Base-by-base conservation (phyloP, 1,140 invertebrate species). In the Zaprionus kolodkinae region DNA sequence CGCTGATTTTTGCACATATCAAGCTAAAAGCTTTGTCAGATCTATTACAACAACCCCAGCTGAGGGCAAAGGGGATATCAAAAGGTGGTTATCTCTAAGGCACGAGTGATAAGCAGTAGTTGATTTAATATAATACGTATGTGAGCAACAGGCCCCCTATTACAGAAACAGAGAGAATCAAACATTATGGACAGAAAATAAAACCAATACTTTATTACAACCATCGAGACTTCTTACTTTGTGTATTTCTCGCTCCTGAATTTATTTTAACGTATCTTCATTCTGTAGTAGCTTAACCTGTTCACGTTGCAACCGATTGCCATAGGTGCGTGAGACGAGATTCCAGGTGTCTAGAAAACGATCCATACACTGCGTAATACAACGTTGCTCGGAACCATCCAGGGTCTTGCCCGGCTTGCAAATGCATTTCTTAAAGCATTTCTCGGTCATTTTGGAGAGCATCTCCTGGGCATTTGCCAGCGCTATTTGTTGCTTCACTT, bases 311-410 rank as follows among this genome's bases (percentile, higher is more conserved):
- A 98, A 94, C 83, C 97, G 94, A 93, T 94, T 95, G 85, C 95
- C 96, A 91, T 98, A 99, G 7, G 97, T 95, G 92, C 95, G 94
- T n/a, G 96, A 97, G 30, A 99, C 97, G 50, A 98, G 93, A 93
- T 98, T 97, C 95, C 97, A 98, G 12, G 97, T 95, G 92, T 99
- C 98, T 96, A 99, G 98, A 93, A 98, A 99, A 79, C 98, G 95
- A 93, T 99, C 98, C 97, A 99, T 98, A 92, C 98, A 99, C 97
- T 99, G 98, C 1, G 97, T 96, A 76, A 99, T 95, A 93, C 98
- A 99, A 95, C 98, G 99, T 94, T 98, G 97, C 94, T 99, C 98
- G 4, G 96, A 96, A 93, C 94, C 97, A 93, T 98, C 97, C 78
- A 99, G 92, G 9, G 96, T 95, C n/a, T 96, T 95, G 12, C 98